Evolutionary conservation across 2,888 invertebrate species (phyloP), one percentile per base, ranked within the genome.

Genomic region (Lasiommata megera): DNA sequence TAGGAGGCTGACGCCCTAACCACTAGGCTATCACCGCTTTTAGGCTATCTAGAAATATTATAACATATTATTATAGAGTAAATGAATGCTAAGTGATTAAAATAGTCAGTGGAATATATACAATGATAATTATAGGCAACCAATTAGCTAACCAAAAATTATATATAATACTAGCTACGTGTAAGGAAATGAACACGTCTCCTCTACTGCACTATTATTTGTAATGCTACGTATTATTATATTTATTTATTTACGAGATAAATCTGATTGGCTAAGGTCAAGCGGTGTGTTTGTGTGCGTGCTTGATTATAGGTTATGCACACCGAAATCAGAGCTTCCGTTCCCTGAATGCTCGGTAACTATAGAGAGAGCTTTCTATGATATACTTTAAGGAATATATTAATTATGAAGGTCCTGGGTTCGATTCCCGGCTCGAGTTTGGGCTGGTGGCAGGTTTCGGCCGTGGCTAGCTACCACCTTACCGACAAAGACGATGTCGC

Each of bases 311-410:
- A 63, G 72, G 75, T 69, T 76, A 72, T 52, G 41, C 70, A 68
- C 66, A 69, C 68, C 72, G 67, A 74, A 75, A 74, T 74, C 75
- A 73, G 69, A 66, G 77, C 79, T 80, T 79, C 79, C 78, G 77
- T 77, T 76, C 64, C 37, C 58, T 54, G 28, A 16, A 12, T 6
- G 71, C 6, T 70, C 53, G 5, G 6, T 29, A 56, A 66, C 54
- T 67, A 50, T 68, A 70, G 76, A 77, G 50, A 23, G 0, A 9
- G 52, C 44, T 52, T 31, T 41, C 0, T 18, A 36, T 36, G 6
- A 17, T 31, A 31, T 1, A 9, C 6, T 31, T 1, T 6, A 31
- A 31, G 31, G 1, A 1, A 9, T 6, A 31, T 7, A 9, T 9
- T 31, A n/a, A n/a, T n/a, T n/a, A n/a, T n/a, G n/a, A n/a, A n/a